phyloP scores from a whole-genome alignment of 1,140 invertebrate genomes.

The Atta colombica region DNA sequence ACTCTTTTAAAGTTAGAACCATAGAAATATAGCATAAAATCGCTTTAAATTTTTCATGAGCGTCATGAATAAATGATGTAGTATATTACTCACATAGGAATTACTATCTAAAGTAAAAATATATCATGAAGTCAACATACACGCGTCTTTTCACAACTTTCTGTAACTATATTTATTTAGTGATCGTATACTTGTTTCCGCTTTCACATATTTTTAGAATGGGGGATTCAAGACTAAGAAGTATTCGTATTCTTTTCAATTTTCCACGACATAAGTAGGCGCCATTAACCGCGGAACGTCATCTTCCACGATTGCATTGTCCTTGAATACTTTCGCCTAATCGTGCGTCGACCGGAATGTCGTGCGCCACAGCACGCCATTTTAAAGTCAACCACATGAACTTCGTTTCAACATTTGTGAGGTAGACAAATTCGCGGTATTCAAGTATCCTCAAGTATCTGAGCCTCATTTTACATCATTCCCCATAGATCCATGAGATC shows the following conservation, averaged over 20 bases:
- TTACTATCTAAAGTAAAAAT: conserved; percentile 23
- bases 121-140: not conserved
- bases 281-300: conserved; percentile 62
- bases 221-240: not conserved
- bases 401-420: conserved; percentile 33
- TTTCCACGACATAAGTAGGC: conserved; percentile 57
- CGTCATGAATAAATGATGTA: not conserved
- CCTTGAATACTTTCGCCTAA: conserved; percentile 78
- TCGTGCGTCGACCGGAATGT: conserved; percentile 65
- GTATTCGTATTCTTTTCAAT: conserved; percentile 7
- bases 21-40: not conserved
- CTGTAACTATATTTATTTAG: conserved; percentile 7
- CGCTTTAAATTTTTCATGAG: not conserved
- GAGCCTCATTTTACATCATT: not conserved
- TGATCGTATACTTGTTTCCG: not conserved
- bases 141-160: not conserved
- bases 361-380: conserved; percentile 64
- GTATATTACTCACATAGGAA: not conserved
- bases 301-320: conserved; percentile 66
- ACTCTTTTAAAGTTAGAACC: no score
- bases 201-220: not conserved
- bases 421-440: not conserved
- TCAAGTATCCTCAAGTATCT: not conserved
- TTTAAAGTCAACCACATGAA: conserved; percentile 58
- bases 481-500: not conserved